A percentile compares a stretch with the other conserved stretches of the same genome.
Evolutionary conservation across 2,113 vertebrate species (phyloP).

Genomic region (Phyllostomus hastatus): DNA sequence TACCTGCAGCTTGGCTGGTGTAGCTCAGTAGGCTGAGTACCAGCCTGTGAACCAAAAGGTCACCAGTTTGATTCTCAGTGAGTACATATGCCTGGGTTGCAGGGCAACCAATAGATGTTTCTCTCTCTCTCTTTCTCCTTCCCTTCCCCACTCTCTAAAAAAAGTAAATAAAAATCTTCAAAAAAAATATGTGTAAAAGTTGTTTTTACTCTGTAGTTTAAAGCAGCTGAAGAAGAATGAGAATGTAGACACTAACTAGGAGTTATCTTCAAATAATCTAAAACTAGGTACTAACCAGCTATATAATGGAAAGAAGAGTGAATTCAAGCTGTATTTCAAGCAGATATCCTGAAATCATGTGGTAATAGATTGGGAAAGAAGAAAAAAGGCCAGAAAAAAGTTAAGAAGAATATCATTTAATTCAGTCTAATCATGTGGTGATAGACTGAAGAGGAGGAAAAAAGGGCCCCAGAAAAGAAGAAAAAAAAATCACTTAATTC

Average conservation of each 20-base stretch:
- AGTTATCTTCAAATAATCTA: slow-evolving; percentile 17
- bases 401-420: background rate
- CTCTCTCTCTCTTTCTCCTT: no score
- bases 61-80: no score
- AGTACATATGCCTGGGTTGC: no score
- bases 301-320: background rate
- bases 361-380: background rate
- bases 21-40: no score
- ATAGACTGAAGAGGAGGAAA: background rate
- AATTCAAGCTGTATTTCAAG: background rate
- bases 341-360: background rate
- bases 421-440: background rate
- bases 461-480: background rate
- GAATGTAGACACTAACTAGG: background rate
- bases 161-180: no score
- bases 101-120: no score
- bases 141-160: no score
- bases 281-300: background rate
- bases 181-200: background rate
- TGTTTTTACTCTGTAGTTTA: background rate
- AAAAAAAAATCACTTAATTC: background rate
- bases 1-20: background rate
- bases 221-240: background rate
- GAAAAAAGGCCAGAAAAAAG: background rate
- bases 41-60: no score